Percentiles rank a stretch among this genome's conserved stretches.
Evolutionary conservation across 2,797 vertebrate genomes (phyloP).

Genomic region (Epinephelus coioides): DNA sequence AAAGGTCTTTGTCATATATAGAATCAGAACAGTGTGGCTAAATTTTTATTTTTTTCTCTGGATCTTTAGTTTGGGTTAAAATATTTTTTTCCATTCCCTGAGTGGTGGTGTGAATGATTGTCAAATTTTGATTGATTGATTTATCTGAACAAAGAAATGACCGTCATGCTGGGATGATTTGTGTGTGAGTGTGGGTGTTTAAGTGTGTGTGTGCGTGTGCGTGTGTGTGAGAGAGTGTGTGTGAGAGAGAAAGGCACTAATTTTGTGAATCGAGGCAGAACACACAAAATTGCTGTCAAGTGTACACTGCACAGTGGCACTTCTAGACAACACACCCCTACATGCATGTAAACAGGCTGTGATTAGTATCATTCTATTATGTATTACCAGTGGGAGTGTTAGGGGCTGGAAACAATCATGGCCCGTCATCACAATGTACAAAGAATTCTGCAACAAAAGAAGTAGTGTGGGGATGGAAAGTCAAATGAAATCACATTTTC

Average conservation of each 20-base stretch:
- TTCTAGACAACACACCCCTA: background rate
- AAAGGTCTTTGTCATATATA: background rate
- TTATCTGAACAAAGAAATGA: conserved; percentile 40
- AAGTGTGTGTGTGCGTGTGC: background rate
- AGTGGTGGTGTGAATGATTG: conserved; percentile 5
- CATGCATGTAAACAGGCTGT: background rate
- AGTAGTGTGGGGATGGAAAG: background rate
- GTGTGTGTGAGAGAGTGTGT: background rate
- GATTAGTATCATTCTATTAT: background rate
- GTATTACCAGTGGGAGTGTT: background rate
- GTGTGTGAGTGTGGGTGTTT: background rate
- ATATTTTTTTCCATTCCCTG: conserved; percentile 17
- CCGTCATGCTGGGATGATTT: conserved; percentile 18
- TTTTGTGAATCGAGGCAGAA: conserved; percentile 16
- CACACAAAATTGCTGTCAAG: background rate
- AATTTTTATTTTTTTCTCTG: background rate
- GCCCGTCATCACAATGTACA: background rate
- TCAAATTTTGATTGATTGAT: conserved; percentile 51
- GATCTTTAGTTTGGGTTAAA: conserved; percentile 12
- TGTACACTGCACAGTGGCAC: background rate
- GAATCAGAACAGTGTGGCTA: background rate
- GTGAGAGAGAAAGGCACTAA: background rate
- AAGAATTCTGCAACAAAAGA: background rate
- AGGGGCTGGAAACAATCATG: background rate
- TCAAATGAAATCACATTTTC: background rate